phyloP scores from a whole-genome alignment of 2,113 vertebrate genomes.

The Archocentrus centrarchus region DNA sequence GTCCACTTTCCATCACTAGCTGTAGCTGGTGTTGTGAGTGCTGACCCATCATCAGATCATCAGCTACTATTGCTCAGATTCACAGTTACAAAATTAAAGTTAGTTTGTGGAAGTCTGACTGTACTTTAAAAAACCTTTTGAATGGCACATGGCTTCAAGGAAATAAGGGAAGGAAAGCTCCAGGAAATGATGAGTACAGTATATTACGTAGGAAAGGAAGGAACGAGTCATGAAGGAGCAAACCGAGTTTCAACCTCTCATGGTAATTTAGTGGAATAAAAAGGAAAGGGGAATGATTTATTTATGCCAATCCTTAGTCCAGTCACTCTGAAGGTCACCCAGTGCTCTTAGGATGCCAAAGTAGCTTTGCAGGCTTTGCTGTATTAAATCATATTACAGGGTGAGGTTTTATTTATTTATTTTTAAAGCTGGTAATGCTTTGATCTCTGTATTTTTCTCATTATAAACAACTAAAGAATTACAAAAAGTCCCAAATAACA shows the following conservation, averaged over 20 bases:
- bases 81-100: neutral
- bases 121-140: neutral
- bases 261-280: constrained; percentile 36
- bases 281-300: constrained; percentile 31
- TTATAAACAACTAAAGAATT: neutral
- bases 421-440: no score
- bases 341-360: neutral
- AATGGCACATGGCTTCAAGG: neutral
- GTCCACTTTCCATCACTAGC: neutral
- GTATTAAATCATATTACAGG: neutral
- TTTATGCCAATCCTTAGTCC: constrained; percentile 32
- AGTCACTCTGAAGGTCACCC: constrained; percentile 37
- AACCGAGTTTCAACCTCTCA: constrained; percentile 12
- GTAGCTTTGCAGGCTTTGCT: neutral
- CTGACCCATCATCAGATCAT: neutral
- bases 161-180: neutral
- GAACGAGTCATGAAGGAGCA: neutral
- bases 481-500: neutral
- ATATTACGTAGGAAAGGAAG: constrained; percentile 7
- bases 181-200: neutral
- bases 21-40: neutral
- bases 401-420: neutral
- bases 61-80: neutral
- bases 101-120: neutral
- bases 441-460: neutral